Evolutionary conservation across 2,113 vertebrate genomes (phyloP).

Genomic region (Oryzias woworae): DNA sequence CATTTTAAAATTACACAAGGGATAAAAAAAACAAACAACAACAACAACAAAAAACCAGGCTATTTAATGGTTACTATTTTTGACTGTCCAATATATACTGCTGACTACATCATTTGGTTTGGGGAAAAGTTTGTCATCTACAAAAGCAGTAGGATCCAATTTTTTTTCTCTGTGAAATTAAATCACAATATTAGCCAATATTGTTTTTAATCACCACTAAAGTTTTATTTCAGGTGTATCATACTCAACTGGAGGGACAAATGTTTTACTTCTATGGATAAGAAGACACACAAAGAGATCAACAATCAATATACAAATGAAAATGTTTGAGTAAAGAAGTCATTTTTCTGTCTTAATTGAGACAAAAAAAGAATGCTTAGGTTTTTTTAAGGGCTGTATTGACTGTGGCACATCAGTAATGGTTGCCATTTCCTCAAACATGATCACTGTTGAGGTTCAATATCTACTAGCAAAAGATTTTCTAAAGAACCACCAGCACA

Average conservation of each 20-base stretch:
- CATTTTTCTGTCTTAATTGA: neutral
- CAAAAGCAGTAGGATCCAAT: too few species aligned
- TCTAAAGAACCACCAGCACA: neutral
- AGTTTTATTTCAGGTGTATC: neutral
- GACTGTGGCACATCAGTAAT: neutral
- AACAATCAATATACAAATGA: neutral
- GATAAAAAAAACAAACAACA: too few species aligned
- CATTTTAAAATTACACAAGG: too few species aligned
- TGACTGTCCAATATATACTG: too few species aligned
- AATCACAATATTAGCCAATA: too few species aligned
- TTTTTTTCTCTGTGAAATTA: too few species aligned
- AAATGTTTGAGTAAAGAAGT: neutral
- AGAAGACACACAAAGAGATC: neutral
- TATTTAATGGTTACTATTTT: too few species aligned
- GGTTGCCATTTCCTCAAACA: neutral
- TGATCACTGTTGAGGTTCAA: neutral
- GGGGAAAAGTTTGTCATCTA: too few species aligned
- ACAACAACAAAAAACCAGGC: too few species aligned
- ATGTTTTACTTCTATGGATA: too few species aligned
- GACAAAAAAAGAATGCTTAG: neutral
- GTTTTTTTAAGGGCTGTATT: neutral
- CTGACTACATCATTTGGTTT: too few species aligned
- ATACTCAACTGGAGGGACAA: neutral
- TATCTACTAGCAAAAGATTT: neutral
- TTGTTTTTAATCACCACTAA: neutral